Evolutionary conservation across 2,888 invertebrate genomes (phyloP).

Genomic region (Yponomeuta cagnagella): DNA sequence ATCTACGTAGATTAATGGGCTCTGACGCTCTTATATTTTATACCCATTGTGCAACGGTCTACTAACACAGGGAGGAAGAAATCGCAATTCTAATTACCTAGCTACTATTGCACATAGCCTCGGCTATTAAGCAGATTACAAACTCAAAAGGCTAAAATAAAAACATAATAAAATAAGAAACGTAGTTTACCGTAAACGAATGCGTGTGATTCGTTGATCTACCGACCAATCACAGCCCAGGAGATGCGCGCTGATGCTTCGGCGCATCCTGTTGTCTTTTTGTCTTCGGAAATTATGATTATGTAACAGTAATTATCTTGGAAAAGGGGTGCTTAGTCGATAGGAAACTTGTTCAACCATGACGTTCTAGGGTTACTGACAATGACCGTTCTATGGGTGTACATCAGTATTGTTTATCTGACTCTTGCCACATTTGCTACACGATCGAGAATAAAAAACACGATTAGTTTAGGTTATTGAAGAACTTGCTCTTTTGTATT

Average conservation of each 20-base stretch:
- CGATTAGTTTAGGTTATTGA: too few relatives aligned
- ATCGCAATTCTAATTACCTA: not conserved
- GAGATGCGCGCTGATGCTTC: constrained; percentile 29
- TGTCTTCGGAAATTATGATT: constrained; percentile 23
- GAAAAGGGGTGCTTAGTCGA: constrained; percentile 8
- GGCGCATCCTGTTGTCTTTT: constrained; percentile 26
- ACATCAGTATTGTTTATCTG: too few relatives aligned
- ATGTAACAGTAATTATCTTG: constrained; percentile 21
- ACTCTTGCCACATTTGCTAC: too few relatives aligned
- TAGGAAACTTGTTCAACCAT: constrained; percentile 6
- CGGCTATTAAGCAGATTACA: not conserved
- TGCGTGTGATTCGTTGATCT: constrained; percentile 19
- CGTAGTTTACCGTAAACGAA: constrained; percentile 22
- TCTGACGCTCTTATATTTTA: not conserved
- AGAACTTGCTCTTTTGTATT: too few relatives aligned
- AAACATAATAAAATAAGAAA: constrained; percentile 20
- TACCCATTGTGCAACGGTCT: not conserved
- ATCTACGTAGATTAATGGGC: not conserved
- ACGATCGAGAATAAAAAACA: too few relatives aligned
- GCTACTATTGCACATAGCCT: not conserved
- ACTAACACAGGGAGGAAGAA: not conserved
- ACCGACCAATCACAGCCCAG: constrained; percentile 24
- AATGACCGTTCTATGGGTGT: not conserved
- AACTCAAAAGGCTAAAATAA: not conserved
- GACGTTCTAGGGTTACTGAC: not conserved